Base-by-base conservation (phyloP, 2,888 invertebrate genomes). In the Tiliacea citrago region DNA sequence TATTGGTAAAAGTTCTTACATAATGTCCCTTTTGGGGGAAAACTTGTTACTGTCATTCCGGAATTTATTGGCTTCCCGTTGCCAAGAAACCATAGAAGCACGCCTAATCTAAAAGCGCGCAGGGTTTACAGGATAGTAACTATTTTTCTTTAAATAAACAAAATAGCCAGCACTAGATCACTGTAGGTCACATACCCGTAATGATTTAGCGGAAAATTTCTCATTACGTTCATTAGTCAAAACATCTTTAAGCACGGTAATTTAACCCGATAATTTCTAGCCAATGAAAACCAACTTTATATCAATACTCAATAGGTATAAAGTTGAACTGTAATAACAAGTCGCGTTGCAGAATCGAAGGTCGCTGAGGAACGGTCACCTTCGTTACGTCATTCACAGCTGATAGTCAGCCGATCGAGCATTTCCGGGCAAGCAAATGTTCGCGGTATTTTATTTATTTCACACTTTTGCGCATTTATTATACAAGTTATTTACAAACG, bases 371-470 rank as follows among this genome's bases (percentile, higher is more conserved):
- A 76, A 68, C 88, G 88, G 90, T 90, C 90, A 90, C 88, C 89
- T 91, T 89, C 62, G 78, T 85, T 85, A 82, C 89, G 88, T 91
- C 87, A 88, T 21, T 73, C 57, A 63, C 90, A 88, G 90, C 89
- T 90, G 91, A 90, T 85, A 82, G 73, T 76, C 77, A 69, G 68
- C 24, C 49, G 82, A 47, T 60, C 24, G 5, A 65, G 51, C 55
- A 62, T 68, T 86, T 87, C 87, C 84, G 79, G 74, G 21, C 62
- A 61, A 47, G 13, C 60, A 62, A 29, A 55, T 68, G 55, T 18
- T 24, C 45, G n/a, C 45, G 53, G 73, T 57, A 68, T 68, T 77
- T 77, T 70, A 35, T 77, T 80, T 77, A 83, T 71, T 71, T 18
- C 55, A 53, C 18, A 58, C 18, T 68, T 80, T 55, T 68, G 35